These are phyloP conservation scores for Acanthosepion lycidas DNA, from an alignment of 2,888 invertebrate genomes.

Conservation along the genomic window DNA sequence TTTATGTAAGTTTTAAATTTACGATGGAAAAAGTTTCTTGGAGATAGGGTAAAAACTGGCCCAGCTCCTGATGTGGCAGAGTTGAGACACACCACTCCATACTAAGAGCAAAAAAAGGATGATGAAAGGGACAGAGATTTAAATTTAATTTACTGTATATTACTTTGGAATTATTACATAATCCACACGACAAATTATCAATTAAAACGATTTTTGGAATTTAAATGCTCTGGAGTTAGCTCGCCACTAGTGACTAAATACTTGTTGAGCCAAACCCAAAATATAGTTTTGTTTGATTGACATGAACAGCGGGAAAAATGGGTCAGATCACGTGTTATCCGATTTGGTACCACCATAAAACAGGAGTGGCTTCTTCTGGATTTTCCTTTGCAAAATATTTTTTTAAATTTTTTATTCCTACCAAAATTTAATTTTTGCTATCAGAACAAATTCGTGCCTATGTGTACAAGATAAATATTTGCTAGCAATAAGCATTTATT, in stretches of 20 bases:
- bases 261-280: background rate
- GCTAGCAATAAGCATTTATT: background rate
- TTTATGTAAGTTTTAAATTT: background rate
- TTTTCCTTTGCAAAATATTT: background rate
- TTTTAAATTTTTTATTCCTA: background rate
- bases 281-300: background rate
- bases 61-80: background rate
- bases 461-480: background rate
- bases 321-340: slow-evolving; percentile 33
- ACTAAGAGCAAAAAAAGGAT: too few relatives aligned
- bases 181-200: background rate
- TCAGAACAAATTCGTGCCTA: background rate
- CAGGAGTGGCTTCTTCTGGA: background rate
- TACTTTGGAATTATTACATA: background rate
- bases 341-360: slow-evolving; percentile 11
- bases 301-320: background rate
- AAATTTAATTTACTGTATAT: too few relatives aligned
- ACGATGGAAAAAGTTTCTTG: background rate
- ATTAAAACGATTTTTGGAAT: background rate
- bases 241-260: too few relatives aligned
- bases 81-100: background rate
- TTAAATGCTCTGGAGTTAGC: background rate
- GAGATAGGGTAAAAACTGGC: background rate
- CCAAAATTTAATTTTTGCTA: background rate
- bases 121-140: background rate